Evolutionary conservation across 2,888 invertebrate species (phyloP), one percentile per base, ranked within the genome.

Genomic region (Nesidiocoris tenuis): DNA sequence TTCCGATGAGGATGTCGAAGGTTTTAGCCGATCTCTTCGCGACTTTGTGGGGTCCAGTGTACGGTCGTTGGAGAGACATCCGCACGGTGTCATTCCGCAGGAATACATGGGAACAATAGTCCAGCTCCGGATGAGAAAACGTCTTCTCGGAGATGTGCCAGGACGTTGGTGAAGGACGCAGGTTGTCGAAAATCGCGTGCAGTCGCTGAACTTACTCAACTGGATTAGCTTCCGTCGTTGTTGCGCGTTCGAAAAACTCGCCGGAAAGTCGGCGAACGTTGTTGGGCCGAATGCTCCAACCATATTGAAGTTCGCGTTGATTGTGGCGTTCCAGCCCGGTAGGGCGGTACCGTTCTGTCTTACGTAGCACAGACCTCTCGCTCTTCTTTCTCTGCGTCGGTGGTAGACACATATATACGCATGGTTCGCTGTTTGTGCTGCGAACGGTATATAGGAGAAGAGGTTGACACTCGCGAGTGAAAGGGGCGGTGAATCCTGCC

Each of bases 191-290:
- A n/a, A n/a, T n/a, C n/a, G n/a, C n/a, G n/a, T n/a, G n/a, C 1
- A 66, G 66, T 19, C 23, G 66, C 21, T 66, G 54, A 3, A 55
- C 24, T 25, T 66, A 66, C n/a, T 39, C 66, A 5, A 24, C 1
- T 25, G 1, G 2, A 12, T 7, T 12, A 23, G 54, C 1, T 9
- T 55, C n/a, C n/a, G n/a, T n/a, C n/a, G n/a, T n/a, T n/a, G n/a
- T n/a, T n/a, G n/a, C n/a, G n/a, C n/a, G n/a, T 3, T 39, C 56
- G 78, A 75, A 81, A 76, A 81, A 80, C 66, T 81, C 81, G n/a
- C 80, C 81, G 0, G 81, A 82, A 7, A 84, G 54, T n/a, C 9
- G 59, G 17, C 18, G 17, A 59, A 59, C 5, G 7, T 12, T 5
- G 5, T 5, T 17, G 59, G 59, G 17, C 9, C 59, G 17, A 59